A percentile compares a stretch with the other conserved stretches of the same genome.
Conservation (phyloP, 2,113 vertebrate genomes). For the Melanocharis versteri region DNA sequence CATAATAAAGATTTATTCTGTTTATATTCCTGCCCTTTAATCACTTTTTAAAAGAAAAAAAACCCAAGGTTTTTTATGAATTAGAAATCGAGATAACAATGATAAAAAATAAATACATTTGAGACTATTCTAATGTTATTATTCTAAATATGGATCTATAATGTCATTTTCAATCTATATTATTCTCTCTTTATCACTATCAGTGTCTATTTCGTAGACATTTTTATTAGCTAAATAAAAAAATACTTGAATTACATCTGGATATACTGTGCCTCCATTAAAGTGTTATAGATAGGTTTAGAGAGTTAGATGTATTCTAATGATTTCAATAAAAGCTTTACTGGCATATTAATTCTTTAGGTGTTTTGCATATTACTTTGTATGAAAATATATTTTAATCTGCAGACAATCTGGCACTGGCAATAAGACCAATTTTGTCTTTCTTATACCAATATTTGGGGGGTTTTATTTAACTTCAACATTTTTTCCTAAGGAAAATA, state of each 20-base stretch:
- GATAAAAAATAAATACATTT: not conserved
- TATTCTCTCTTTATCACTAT: slow-evolving; percentile 12
- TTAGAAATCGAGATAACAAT: not conserved
- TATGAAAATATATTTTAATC: not conserved
- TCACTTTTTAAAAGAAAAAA: not conserved
- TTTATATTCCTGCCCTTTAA: not conserved
- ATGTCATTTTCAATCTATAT: not conserved
- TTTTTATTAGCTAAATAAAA: slow-evolving; percentile 27
- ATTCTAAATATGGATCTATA: not conserved
- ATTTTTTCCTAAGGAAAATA: not conserved
- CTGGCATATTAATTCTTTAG: not conserved
- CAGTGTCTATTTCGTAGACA: not conserved
- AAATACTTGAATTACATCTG: not conserved
- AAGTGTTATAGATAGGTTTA: not conserved
- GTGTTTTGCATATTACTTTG: not conserved
- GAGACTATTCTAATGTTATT: not conserved
- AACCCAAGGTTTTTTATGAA: not conserved
- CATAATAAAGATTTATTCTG: not conserved
- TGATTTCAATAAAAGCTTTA: not conserved
- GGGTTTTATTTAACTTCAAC: not conserved
- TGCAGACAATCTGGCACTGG: not conserved
- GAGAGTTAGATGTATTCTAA: not conserved
- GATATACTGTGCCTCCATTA: not conserved
- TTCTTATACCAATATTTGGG: not conserved
- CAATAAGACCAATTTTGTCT: not conserved